Evolutionary conservation across 2,888 invertebrate genomes (phyloP).

Genomic region (Amphipyra berbera): DNA sequence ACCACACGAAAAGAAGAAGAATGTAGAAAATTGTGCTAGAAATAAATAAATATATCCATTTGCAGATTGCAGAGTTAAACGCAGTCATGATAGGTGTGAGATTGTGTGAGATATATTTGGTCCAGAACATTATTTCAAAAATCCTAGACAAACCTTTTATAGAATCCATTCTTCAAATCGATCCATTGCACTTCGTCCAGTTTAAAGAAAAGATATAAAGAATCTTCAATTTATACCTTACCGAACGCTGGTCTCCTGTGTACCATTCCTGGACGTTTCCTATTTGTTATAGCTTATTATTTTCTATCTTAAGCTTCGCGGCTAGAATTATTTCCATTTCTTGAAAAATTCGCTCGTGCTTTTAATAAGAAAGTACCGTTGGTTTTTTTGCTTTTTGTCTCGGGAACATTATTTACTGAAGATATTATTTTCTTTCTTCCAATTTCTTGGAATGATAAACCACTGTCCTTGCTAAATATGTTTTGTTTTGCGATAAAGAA

Average conservation of each 20-base stretch:
- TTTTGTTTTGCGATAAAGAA: too few relatives aligned
- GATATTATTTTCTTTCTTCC: not conserved
- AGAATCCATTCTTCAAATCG: not conserved
- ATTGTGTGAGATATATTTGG: too few relatives aligned
- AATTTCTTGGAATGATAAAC: too few relatives aligned
- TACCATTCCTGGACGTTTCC: conserved; percentile 50
- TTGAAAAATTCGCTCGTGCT: conserved; percentile 36
- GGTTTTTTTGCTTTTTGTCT: conserved; percentile 30
- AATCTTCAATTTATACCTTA: conserved; percentile 42
- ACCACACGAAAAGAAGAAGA: too few relatives aligned
- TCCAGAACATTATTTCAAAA: too few relatives aligned
- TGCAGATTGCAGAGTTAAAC: too few relatives aligned
- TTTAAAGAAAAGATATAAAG: conserved; percentile 38
- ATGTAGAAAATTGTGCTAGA: too few relatives aligned
- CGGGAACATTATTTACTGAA: conserved; percentile 13
- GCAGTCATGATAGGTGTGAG: too few relatives aligned
- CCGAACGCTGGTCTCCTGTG: conserved; percentile 48
- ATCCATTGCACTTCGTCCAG: conserved; percentile 8
- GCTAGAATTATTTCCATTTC: conserved; percentile 50
- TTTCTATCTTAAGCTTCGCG: conserved; percentile 57
- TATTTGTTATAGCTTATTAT: conserved; percentile 70
- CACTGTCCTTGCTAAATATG: too few relatives aligned
- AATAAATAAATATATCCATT: too few relatives aligned
- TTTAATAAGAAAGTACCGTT: conserved; percentile 17
- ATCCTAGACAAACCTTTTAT: too few relatives aligned